Conservation (phyloP, 2,797 vertebrate species). For the Balearica regulorum region DNA sequence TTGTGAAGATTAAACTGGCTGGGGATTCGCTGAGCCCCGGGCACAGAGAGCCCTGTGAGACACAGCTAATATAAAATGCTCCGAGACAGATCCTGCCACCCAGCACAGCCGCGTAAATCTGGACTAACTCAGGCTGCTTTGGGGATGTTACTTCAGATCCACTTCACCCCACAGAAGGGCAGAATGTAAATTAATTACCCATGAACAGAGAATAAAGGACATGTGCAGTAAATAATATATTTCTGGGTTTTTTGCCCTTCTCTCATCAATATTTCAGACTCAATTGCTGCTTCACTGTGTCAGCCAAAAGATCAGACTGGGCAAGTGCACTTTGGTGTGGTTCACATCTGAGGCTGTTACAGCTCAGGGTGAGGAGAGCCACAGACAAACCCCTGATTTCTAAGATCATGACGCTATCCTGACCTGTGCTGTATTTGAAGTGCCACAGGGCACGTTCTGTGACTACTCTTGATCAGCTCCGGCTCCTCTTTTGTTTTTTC, state of each 20-base stretch:
- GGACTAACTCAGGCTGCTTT: neutral
- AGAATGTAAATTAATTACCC: neutral
- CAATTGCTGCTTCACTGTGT: neutral
- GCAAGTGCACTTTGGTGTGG: neutral
- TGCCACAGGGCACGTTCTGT: neutral
- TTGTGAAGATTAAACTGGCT: neutral
- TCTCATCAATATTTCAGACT: conserved; percentile 30
- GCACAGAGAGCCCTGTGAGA: neutral
- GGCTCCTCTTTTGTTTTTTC: neutral
- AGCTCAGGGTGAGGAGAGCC: neutral
- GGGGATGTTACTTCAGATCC: neutral
- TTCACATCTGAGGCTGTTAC: neutral
- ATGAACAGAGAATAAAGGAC: neutral
- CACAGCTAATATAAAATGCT: neutral
- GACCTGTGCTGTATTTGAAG: neutral
- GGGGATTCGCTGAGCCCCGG: neutral
- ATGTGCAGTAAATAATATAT: neutral
- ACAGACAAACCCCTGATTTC: neutral
- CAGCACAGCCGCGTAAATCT: neutral
- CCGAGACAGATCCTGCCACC: neutral
- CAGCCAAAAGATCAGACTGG: neutral
- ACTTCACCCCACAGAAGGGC: neutral
- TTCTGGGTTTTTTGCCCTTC: conserved; percentile 25
- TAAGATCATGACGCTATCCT: neutral
- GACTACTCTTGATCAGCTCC: neutral